Evolutionary conservation across 2,113 vertebrate genomes (phyloP).

Genomic region (Sardina pilchardus): DNA sequence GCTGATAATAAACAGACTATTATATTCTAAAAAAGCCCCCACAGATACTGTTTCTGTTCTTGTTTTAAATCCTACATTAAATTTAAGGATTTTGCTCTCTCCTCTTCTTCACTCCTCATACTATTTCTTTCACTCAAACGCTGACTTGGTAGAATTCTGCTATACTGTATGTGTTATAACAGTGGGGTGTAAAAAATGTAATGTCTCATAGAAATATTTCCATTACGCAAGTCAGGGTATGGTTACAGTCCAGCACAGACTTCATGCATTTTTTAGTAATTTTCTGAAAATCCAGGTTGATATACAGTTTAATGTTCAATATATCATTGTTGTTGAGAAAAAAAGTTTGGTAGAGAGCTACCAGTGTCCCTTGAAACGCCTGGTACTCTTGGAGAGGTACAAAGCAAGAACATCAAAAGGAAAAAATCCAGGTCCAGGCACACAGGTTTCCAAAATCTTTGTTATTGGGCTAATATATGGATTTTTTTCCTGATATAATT

Average conservation of each 20-base stretch:
- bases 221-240: neutral
- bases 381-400: too few relatives aligned
- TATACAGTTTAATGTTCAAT: neutral
- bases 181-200: neutral
- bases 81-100: neutral
- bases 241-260: neutral
- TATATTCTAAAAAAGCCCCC: too few relatives aligned
- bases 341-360: too few relatives aligned
- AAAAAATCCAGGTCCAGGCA: too few relatives aligned
- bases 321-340: neutral
- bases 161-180: neutral
- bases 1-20: too few relatives aligned
- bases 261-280: neutral
- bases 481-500: too few relatives aligned
- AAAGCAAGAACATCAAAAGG: too few relatives aligned
- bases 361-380: too few relatives aligned
- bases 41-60: too few relatives aligned
- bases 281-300: neutral
- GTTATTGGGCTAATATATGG: too few relatives aligned
- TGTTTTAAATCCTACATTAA: too few relatives aligned
- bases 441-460: too few relatives aligned
- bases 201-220: neutral
- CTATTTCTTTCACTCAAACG: neutral
- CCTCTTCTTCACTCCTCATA: neutral
- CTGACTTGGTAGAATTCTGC: neutral